Evolutionary conservation across 1,140 invertebrate species (phyloP).

Genomic region (Scaptomyza graminum): DNA sequence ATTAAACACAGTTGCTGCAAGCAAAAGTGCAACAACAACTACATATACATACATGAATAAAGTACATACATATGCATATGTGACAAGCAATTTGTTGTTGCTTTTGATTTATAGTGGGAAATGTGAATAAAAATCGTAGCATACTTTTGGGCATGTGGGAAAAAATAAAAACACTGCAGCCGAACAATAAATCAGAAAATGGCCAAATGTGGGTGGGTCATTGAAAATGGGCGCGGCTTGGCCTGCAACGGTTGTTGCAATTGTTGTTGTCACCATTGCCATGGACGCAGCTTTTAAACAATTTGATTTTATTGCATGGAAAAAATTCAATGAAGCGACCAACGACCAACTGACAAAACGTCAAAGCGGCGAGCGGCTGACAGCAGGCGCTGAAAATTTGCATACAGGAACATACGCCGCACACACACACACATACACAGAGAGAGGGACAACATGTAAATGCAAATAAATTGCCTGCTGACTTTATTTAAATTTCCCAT

Average conservation of each 20-base stretch:
- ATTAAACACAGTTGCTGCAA: slow-evolving; percentile 65
- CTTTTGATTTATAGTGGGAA: slow-evolving; percentile 79
- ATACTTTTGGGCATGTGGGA: slow-evolving; percentile 52
- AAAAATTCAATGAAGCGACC: slow-evolving; percentile 78
- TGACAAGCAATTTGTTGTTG: slow-evolving; percentile 58
- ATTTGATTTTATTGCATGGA: slow-evolving; percentile 70
- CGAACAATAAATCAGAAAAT: slow-evolving; percentile 30
- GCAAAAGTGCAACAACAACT: slow-evolving; percentile 49
- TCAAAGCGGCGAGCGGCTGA: slow-evolving; percentile 60
- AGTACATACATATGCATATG: no score
- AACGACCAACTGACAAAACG: slow-evolving; percentile 49
- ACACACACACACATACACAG: slow-evolving; percentile 36
- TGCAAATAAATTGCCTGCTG: slow-evolving; percentile 82
- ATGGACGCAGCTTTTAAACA: slow-evolving; percentile 69
- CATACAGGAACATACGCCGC: slow-evolving; percentile 64
- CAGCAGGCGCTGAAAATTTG: slow-evolving; percentile 73
- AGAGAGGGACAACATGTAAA: slow-evolving; percentile 71
- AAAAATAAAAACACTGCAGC: slow-evolving; percentile 31
- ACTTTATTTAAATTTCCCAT: slow-evolving; percentile 83
- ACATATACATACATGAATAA: slow-evolving; percentile 21
- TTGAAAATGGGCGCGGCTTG: slow-evolving; percentile 39
- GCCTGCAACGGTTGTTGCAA: slow-evolving; percentile 28
- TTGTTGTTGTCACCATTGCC: slow-evolving; percentile 40
- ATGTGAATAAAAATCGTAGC: slow-evolving; percentile 61
- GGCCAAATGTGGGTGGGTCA: slow-evolving; percentile 62